Conservation (phyloP, 2,797 vertebrate species). For the Scomberomorus guttatus region DNA sequence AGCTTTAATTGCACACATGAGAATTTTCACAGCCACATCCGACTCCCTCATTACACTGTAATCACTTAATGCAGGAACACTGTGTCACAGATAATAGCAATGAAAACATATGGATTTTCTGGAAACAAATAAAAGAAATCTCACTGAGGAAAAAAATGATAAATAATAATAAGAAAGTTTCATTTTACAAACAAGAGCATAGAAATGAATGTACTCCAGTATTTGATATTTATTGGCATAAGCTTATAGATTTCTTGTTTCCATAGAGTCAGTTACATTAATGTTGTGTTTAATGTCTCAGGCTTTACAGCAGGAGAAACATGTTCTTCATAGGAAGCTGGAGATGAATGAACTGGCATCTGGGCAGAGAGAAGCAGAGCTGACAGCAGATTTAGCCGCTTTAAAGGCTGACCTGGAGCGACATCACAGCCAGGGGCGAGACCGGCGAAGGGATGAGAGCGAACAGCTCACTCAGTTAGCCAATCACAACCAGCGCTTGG, state of each 20-base stretch:
- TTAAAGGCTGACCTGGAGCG: constrained; percentile 78
- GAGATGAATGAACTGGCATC: constrained; percentile 81
- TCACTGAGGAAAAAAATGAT: no score
- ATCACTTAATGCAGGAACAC: no score
- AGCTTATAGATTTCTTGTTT: not conserved
- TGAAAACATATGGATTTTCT: no score
- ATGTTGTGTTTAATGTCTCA: constrained; percentile 56
- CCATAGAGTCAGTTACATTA: not conserved
- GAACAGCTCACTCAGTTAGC: constrained; percentile 84
- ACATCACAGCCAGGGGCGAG: constrained; percentile 77
- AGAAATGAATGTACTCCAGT: not conserved
- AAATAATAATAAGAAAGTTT: no score
- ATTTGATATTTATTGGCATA: not conserved
- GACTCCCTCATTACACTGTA: no score
- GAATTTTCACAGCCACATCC: no score
- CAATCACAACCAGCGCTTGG: constrained; percentile 87
- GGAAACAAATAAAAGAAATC: no score
- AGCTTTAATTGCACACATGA: no score
- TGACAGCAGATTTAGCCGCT: constrained; percentile 75
- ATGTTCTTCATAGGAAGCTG: constrained; percentile 81
- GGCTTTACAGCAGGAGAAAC: constrained; percentile 86
- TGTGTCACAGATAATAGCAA: no score
- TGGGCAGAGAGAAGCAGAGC: constrained; percentile 82
- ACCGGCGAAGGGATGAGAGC: constrained; percentile 80
- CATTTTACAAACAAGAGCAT: not conserved